Base-by-base conservation (phyloP, 2,113 vertebrate genomes). In the Camelus dromedarius region DNA sequence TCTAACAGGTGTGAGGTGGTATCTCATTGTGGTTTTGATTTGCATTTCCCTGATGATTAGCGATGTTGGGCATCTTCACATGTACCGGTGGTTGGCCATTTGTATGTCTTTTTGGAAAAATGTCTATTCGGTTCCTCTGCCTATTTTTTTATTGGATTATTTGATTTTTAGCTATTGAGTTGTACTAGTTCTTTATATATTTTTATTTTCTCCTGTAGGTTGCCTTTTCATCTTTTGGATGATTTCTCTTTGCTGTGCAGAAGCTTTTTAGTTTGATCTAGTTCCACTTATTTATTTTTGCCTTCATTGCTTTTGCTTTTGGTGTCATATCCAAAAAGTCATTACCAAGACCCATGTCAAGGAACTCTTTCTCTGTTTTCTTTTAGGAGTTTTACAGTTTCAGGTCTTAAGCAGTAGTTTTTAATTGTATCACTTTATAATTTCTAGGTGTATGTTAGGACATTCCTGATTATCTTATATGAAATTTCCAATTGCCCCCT, bases 391-490 rank as follows among this genome's bases (percentile, higher is more conserved):
- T 81, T 82, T 60, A 81, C 18, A 50, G 16, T 82, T 72, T 72
- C 42, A 62, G 11, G 32, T 82, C 42, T 91, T 91, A 82, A 82
- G 70, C 35, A 48, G 50, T 52, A 72, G 66, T 67, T 93, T 87
- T 50, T 38, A 69, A 30, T 87, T 69, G 20, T 42, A 30, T 16
- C 52, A 24, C 79, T 70, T 66, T 70, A 14, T 77, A 30, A 35
- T 87, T 93, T 86, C 38, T 70, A 83, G 38, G 48, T 64, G 15
- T 75, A 42, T 76, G 88, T 85, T 67, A 91, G 87, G 42, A 32
- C 32, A 82, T 81, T n/a, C 9, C 6, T 87, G 12, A 79, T 95
- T 38, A 91, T 81, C 52, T 22, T 64, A 4, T 64, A 60, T 82
- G 64, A 76, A 82, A 91, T 56, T 88, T 64, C 30, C 50, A 9